These are phyloP conservation scores for Chaenocephalus aceratus DNA, from an alignment of 2,113 vertebrate species.

Conservation along the genomic window DNA sequence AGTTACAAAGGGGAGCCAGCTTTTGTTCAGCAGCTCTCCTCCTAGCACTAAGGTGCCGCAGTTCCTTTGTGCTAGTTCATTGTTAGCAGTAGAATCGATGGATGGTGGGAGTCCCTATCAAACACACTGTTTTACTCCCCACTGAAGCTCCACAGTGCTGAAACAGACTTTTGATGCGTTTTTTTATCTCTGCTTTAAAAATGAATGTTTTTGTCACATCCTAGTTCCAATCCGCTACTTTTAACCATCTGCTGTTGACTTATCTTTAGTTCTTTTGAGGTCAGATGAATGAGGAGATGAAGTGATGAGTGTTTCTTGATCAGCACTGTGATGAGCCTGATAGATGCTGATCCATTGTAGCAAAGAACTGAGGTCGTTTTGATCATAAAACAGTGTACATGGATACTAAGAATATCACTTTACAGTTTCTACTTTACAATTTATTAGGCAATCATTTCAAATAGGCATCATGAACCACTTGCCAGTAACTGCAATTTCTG, in stretches of 20 bases:
- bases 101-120: constrained; percentile 20
- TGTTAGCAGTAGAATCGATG: constrained; percentile 34
- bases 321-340: constrained; percentile 8
- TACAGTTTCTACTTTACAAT: constrained; percentile 31
- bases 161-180: neutral
- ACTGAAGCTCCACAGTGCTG: neutral
- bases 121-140: constrained; percentile 9
- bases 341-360: neutral
- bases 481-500: constrained; percentile 52
- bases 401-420: constrained; percentile 49
- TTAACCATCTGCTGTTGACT: neutral
- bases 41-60: neutral
- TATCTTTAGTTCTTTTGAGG: neutral
- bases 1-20: neutral
- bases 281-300: constrained; percentile 3
- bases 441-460: constrained; percentile 70
- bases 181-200: neutral
- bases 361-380: constrained; percentile 20
- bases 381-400: constrained; percentile 28
- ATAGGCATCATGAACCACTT: constrained; percentile 73
- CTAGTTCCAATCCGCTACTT: neutral
- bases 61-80: constrained; percentile 61
- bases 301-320: constrained; percentile 8
- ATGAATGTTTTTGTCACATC: constrained; percentile 10
- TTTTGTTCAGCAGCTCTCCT: constrained; percentile 29